Evolutionary conservation across 2,113 vertebrate genomes (phyloP).

Genomic region (Desmodus rotundus): DNA sequence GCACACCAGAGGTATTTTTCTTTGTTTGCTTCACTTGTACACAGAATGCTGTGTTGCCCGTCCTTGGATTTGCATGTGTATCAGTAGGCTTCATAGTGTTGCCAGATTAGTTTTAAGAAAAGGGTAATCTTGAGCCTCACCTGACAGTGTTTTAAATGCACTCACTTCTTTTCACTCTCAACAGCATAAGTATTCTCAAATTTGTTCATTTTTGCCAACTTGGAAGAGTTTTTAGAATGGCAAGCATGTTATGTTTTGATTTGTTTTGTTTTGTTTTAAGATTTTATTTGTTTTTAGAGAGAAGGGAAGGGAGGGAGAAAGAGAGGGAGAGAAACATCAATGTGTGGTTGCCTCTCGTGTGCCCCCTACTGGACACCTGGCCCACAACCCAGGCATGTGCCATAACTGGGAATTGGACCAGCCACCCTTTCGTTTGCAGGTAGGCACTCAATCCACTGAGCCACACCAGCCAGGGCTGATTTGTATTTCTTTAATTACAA

Average conservation of each 20-base stretch:
- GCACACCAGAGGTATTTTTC: no score
- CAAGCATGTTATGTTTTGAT: background rate
- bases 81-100: background rate
- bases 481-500: constrained; percentile 32
- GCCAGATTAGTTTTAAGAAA: background rate
- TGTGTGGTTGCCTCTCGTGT: no score
- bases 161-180: background rate
- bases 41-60: rapidly evolving
- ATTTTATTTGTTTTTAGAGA: no score
- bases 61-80: background rate
- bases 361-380: no score
- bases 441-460: no score
- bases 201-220: background rate
- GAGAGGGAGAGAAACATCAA: no score
- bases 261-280: background rate
- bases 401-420: no score
- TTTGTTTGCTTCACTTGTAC: background rate
- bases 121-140: background rate
- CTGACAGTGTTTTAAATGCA: background rate
- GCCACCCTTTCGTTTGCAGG: no score
- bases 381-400: no score
- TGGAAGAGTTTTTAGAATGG: background rate
- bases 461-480: background rate
- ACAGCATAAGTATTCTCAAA: background rate
- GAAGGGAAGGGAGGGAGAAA: no score